Base-by-base conservation (phyloP, 2,888 invertebrate species). In the Caenorhabditis sp. region DNA sequence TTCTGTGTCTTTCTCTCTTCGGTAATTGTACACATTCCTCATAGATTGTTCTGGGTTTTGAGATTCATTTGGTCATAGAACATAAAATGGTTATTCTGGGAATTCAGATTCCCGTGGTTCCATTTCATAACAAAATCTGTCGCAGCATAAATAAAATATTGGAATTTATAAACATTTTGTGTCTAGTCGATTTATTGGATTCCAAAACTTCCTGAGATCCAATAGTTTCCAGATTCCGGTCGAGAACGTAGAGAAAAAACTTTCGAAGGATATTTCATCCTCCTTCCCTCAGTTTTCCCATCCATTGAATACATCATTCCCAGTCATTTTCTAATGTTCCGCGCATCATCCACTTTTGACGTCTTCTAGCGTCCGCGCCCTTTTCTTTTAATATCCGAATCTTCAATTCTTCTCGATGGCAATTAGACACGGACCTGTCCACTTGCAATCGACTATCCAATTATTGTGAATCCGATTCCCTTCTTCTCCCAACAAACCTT, bases 351-450 rank as follows among this genome's bases (percentile, higher is more conserved):
- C 49, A 38, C 49, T 54, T 51, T 41, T 38, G 24, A 16, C 41
- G 59, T 22, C 59, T 44, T 54, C 22, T 22, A 35, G n/a, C 69
- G 59, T 77, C 76, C 76, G 76, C 76, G 68, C 76, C 61, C 76
- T 61, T 61, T 75, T 66, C 41, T 76, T 76, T 61, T 69, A 76
- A 76, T 76, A 76, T 76, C 76, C 76, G 64, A 64, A 66, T 75
- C 66, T 63, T 63, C 68, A 54, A 54, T 54, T 58, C 75, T 58
- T 68, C 74, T 75, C 56, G 35, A 38, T 76, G 68, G 69, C 77
- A 77, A 77, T 77, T 77, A 77, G 77, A 77, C 77, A 77, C 69
- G 77, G 77, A 77, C 77, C 77, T 77, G 77, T 70, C 77, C 77
- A 69, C 77, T 69, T 76, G 58, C 59, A 59, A 41, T 41, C 76